Percentiles rank a stretch among this genome's conserved stretches.
Conservation (phyloP, 2,888 invertebrate genomes). For the Hypomecis atomaria region DNA sequence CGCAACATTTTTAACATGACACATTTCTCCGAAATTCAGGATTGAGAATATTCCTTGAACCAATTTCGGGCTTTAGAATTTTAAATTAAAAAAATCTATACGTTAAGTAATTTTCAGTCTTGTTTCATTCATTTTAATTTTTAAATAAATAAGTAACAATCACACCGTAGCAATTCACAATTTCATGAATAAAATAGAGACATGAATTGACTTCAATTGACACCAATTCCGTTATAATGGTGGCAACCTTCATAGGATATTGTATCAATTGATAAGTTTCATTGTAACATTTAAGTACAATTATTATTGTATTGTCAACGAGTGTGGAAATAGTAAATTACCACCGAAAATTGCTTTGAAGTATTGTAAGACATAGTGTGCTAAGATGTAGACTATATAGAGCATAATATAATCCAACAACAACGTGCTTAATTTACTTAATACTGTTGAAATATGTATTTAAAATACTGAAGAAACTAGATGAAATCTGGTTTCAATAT, state of each 20-base stretch:
- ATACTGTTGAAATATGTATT: too few species aligned
- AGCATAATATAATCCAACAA: too few species aligned
- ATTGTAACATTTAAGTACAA: conserved; percentile 16
- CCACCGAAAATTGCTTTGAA: background rate
- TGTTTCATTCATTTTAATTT: background rate
- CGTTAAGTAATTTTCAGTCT: too few species aligned
- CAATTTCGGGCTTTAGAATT: too few species aligned
- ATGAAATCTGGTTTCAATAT: too few species aligned
- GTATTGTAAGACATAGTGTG: background rate
- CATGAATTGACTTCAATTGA: conserved; percentile 36
- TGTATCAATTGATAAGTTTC: conserved; percentile 26
- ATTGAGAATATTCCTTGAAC: too few species aligned
- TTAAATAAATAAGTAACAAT: background rate
- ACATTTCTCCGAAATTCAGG: too few species aligned
- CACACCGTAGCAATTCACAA: conserved; percentile 2
- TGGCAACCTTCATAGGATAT: conserved; percentile 29
- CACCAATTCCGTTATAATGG: conserved; percentile 28
- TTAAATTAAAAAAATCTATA: too few species aligned
- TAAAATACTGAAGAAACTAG: too few species aligned
- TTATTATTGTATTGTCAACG: background rate
- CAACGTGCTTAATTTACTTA: too few species aligned
- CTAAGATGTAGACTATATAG: background rate
- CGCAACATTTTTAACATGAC: too few species aligned
- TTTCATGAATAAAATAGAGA: conserved; percentile 12
- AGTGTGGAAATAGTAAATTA: background rate